Conservation (phyloP, 1,140 invertebrate species). For the Drosophila melanogaster region Release_6_plus_ISO1_MT NT_037436.4:57501-58000, state of each 20-base stretch:
- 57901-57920: conserved; percentile 46
- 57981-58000: conserved; percentile 73
- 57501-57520: neutral
- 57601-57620: conserved; percentile 11
- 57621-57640: conserved; percentile 4
- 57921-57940: conserved; percentile 49
- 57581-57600: conserved; percentile 12
- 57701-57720: conserved; percentile 11
- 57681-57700: conserved; percentile 29
- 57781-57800: conserved; percentile 61
- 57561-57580: neutral
- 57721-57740: conserved; percentile 32
- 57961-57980: conserved; percentile 17
- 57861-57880: conserved; percentile 53
- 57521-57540: conserved; percentile 19
- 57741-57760: conserved; percentile 31
- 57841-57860: conserved; percentile 61
- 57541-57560: conserved; percentile 7
- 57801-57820: conserved; percentile 12
- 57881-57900: conserved; percentile 78
- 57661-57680: conserved; percentile 21
- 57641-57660: conserved; percentile 12
- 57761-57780: conserved; percentile 48
- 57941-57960: conserved; percentile 13
- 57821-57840: conserved; percentile 55